Evolutionary conservation across 2,113 vertebrate species (phyloP).

Genomic region (Semicossyphus pulcher): DNA sequence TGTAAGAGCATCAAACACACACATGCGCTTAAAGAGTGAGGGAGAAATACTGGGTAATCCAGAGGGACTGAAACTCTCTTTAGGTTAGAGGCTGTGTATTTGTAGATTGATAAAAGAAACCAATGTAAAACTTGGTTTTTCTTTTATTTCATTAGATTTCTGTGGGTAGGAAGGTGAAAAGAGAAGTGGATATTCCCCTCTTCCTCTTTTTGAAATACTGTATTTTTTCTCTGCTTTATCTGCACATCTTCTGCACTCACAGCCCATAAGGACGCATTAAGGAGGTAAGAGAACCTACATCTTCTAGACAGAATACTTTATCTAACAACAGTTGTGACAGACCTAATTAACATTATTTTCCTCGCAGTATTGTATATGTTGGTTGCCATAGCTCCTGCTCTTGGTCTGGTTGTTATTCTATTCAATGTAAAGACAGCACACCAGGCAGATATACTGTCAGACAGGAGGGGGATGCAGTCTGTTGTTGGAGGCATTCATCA

Average conservation of each 20-base stretch:
- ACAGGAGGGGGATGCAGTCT: not conserved
- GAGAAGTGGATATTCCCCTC: conserved; percentile 50
- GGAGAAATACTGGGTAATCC: conserved; percentile 25
- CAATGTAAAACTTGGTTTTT: not conserved
- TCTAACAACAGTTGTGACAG: not conserved
- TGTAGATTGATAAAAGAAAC: not conserved
- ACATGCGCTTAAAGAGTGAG: conserved; percentile 39
- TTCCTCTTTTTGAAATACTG: conserved; percentile 41
- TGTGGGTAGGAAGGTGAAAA: not conserved
- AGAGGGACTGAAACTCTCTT: not conserved
- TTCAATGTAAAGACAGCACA: conserved; percentile 23
- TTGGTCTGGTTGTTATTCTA: conserved; percentile 25
- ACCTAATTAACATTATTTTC: conserved; percentile 12
- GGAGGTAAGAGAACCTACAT: conserved; percentile 61
- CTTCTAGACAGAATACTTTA: conserved; percentile 5
- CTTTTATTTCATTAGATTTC: conserved; percentile 1
- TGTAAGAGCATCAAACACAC: conserved; percentile 69
- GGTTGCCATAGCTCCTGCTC: conserved; percentile 32
- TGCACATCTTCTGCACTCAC: not conserved
- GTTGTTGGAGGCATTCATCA: not conserved
- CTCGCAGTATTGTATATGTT: not conserved
- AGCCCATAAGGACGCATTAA: conserved; percentile 17
- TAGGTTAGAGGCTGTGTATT: not conserved
- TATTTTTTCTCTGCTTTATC: conserved; percentile 2
- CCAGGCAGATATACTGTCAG: conserved; percentile 1